Evolutionary conservation across 2,888 invertebrate species (phyloP).

Genomic region (Dynastes maya): DNA sequence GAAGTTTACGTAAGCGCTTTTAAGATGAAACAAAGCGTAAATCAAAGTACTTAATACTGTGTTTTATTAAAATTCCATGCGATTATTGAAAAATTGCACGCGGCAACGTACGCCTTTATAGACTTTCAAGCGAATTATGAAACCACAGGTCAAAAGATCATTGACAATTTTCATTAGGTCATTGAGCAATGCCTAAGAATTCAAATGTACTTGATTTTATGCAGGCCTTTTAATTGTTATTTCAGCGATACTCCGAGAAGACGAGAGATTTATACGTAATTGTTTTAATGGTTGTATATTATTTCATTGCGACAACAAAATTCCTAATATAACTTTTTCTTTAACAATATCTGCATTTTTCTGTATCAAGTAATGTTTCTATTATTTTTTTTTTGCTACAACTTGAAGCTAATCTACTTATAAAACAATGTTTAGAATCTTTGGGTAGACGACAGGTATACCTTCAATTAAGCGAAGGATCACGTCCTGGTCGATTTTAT

Average conservation of each 20-base stretch:
- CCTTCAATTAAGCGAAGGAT: too few species aligned
- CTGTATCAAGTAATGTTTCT: too few species aligned
- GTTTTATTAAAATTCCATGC: neutral
- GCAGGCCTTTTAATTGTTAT: neutral
- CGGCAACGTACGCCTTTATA: neutral
- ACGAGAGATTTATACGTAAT: neutral
- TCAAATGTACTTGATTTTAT: neutral
- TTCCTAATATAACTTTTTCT: too few species aligned
- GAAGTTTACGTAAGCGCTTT: neutral
- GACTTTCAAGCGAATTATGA: neutral
- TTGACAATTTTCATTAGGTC: neutral
- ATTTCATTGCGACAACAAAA: too few species aligned
- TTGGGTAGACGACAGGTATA: too few species aligned
- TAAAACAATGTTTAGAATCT: too few species aligned
- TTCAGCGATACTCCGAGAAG: neutral
- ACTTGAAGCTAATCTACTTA: too few species aligned
- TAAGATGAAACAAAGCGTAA: neutral
- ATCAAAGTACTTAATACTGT: neutral
- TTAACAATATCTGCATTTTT: too few species aligned
- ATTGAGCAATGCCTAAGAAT: constrained; percentile 1
- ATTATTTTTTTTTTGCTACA: too few species aligned
- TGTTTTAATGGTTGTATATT: neutral
- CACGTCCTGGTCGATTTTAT: too few species aligned
- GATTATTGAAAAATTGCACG: neutral
- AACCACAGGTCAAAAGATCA: constrained; percentile 26